Evolutionary conservation across 1,140 invertebrate species (phyloP).

Genomic region (Nylanderia fulva): DNA sequence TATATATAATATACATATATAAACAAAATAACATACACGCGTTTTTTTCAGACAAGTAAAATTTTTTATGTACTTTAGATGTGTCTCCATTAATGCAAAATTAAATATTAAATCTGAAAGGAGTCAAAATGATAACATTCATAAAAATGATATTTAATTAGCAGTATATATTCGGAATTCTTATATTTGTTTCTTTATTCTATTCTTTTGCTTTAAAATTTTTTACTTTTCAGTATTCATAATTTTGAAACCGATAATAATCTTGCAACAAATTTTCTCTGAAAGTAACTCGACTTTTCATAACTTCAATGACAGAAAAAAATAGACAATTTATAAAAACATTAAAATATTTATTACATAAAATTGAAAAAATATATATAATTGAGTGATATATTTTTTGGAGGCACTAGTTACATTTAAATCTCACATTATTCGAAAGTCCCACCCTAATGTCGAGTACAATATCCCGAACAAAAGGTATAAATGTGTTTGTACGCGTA

Average conservation of each 20-base stretch:
- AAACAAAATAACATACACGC: constrained; percentile 24
- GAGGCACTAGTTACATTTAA: not conserved
- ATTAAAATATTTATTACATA: not conserved
- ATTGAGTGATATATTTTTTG: not conserved
- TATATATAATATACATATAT: constrained; percentile 50
- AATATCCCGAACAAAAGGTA: constrained; percentile 18
- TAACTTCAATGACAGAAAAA: not conserved
- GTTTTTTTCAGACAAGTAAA: not conserved
- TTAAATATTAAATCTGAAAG: constrained; percentile 21
- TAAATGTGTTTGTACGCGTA: constrained; percentile 1
- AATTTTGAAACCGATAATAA: not conserved
- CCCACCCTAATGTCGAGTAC: not conserved
- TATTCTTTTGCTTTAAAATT: not conserved
- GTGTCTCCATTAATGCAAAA: not conserved
- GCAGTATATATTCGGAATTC: not conserved
- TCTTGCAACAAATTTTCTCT: not conserved
- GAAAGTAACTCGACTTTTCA: not conserved
- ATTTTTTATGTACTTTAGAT: not conserved
- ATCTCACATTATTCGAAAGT: constrained; percentile 1
- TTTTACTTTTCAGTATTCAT: not conserved
- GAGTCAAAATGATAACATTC: not conserved
- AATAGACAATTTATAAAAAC: not conserved
- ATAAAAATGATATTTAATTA: not conserved
- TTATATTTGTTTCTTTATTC: not conserved
- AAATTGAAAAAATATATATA: not conserved